These are phyloP conservation scores for Conopomorpha cramerella DNA, from an alignment of 1,140 invertebrate species.

Conservation along the genomic window DNA sequence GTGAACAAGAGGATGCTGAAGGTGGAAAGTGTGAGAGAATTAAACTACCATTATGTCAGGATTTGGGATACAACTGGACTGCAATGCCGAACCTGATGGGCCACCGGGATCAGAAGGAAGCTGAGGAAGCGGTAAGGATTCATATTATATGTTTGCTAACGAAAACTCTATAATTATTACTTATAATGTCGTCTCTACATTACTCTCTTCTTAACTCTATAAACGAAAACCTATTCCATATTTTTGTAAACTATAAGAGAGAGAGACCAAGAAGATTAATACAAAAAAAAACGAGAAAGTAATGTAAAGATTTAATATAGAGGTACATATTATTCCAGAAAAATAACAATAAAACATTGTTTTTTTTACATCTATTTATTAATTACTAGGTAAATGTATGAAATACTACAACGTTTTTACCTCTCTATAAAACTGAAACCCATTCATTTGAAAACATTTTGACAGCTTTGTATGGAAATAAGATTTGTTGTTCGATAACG, in stretches of 20 bases:
- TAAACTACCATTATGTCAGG: conserved; percentile 77
- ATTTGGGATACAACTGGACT: conserved; percentile 85
- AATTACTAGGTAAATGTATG: too few species aligned
- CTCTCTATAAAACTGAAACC: too few species aligned
- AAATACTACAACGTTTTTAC: too few species aligned
- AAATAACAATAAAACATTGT: too few species aligned
- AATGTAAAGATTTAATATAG: neutral
- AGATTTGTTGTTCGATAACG: too few species aligned
- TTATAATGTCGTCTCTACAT: neutral
- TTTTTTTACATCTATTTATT: too few species aligned
- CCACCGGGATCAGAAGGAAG: conserved; percentile 75
- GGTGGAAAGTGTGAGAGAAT: conserved; percentile 77
- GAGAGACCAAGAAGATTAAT: neutral
- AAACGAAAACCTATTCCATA: neutral
- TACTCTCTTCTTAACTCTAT: neutral
- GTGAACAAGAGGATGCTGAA: conserved; percentile 35
- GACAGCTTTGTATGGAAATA: too few species aligned
- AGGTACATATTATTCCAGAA: neutral
- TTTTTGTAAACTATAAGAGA: too few species aligned
- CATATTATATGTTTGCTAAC: conserved; percentile 4
- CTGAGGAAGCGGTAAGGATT: conserved; percentile 69
- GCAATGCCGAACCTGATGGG: conserved; percentile 85
- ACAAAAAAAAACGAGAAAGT: neutral
- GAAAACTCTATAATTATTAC: neutral
- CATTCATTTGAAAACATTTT: too few species aligned